Evolutionary conservation across 2,888 invertebrate species (phyloP).

Genomic region (Watsonalla binaria): DNA sequence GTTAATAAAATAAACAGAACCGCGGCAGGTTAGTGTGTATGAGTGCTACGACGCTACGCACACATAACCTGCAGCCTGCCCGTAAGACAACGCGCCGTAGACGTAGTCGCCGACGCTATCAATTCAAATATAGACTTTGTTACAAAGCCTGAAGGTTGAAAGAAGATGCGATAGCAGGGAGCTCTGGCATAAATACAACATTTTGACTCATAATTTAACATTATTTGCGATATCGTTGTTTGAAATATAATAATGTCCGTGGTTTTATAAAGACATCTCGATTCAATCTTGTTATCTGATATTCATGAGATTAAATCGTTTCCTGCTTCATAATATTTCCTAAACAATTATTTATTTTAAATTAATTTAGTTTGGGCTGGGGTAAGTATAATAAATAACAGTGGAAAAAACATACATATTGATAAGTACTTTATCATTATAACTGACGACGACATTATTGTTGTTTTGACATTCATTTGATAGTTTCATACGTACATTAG

Average conservation of each 20-base stretch:
- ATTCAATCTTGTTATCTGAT: too few species aligned
- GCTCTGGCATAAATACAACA: constrained; percentile 26
- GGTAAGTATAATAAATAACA: too few species aligned
- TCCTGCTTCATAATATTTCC: too few species aligned
- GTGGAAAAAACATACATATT: too few species aligned
- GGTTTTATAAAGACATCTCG: neutral
- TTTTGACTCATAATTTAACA: neutral
- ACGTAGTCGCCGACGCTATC: constrained; percentile 24
- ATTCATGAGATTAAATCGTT: too few species aligned
- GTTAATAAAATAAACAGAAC: constrained; percentile 9
- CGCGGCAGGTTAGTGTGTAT: constrained; percentile 15
- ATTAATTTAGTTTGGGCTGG: too few species aligned
- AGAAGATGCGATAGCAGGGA: constrained; percentile 15
- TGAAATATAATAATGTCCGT: neutral
- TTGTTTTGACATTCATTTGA: too few species aligned
- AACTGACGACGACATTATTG: too few species aligned
- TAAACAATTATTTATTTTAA: too few species aligned
- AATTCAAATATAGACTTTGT: constrained; percentile 31
- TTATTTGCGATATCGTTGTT: neutral
- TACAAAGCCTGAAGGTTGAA: constrained; percentile 23
- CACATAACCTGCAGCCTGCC: constrained; percentile 36
- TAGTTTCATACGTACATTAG: too few species aligned
- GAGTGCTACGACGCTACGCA: constrained; percentile 33
- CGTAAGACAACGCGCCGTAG: constrained; percentile 18
- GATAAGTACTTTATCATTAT: too few species aligned